Base-by-base conservation (phyloP, 1,140 invertebrate genomes). In the Mactra quadrangularis region DNA sequence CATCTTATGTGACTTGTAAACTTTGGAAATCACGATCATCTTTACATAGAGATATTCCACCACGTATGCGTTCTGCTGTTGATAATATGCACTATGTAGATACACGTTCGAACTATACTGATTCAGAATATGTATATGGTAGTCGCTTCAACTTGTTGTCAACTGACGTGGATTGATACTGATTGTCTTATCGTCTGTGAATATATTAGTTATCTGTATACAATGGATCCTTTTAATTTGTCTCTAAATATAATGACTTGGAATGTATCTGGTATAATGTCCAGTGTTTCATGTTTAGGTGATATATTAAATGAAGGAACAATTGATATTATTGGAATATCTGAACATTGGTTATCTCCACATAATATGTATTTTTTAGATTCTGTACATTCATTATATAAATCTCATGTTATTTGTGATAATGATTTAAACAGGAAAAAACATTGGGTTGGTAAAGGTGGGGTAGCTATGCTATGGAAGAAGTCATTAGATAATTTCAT, bases 401-500 rank as follows among this genome's bases (percentile, higher is more conserved):
- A 45, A 19, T 59, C 15, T 33, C 55, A 75, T 60, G 29, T n/a
- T n/a, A 27, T 60, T 25, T 75, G 72, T 47, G 55, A 60, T 25
- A 29, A 45, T 22, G 55, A 57, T 33, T 41, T 60, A 15, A 13
- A 29, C 22, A 33, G 59, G 29, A 9, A 31, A 62, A 19, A 3
- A 33, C 7, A 27, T 11, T 27, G 45, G 35, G n/a, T 50, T 29
- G 74, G 74, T 53, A 64, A 64, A 50, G 57, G 74, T n/a, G 74
- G 74, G 9, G 74, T 77, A 22, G 74, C 57, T 11, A 59, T 77
- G 33, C 35, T 62, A 31, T 77, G 57, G 57, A 25, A 77, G 47
- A 66, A 25, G 53, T 27, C 25, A 35, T 64, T 29, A n/a, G 59
- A 77, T 35, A 27, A 64, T 33, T 31, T 62, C 15, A 35, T 77